Conservation (phyloP, 30 jellyfish, hydroid and myxozoan species). For the Calvadosia cruxmelitensis region DNA sequence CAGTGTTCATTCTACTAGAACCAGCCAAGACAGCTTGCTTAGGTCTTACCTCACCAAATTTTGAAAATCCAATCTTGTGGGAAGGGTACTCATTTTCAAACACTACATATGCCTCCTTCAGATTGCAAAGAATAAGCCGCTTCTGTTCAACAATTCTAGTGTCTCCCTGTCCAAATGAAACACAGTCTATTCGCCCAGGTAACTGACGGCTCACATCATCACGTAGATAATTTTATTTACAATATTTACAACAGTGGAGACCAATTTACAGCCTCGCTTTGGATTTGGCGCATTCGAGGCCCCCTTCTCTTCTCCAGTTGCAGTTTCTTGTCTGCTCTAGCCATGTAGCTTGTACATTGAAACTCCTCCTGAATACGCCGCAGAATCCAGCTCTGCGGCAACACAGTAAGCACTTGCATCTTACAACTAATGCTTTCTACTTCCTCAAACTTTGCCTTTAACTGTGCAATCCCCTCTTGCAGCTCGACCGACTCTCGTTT, state of each 20-base stretch:
- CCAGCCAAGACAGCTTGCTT: slow-evolving; percentile 65
- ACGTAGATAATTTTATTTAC: no score
- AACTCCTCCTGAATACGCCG: not conserved
- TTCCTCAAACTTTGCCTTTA: not conserved
- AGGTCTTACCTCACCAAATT: slow-evolving; percentile 50
- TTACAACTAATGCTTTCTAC: no score
- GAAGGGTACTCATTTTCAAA: slow-evolving; percentile 32
- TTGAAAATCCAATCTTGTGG: slow-evolving; percentile 40
- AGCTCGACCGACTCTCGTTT: no score
- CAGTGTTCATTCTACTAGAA: slow-evolving; percentile 66
- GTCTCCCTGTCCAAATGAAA: slow-evolving; percentile 15
- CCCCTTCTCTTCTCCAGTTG: not conserved
- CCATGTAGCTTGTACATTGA: not conserved
- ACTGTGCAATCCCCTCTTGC: not conserved
- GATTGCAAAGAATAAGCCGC: slow-evolving; percentile 41
- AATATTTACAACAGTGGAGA: no score
- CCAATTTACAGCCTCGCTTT: not conserved
- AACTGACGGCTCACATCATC: slow-evolving; percentile 14
- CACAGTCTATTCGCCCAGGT: slow-evolving; percentile 53
- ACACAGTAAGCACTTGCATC: not conserved
- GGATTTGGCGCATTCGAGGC: not conserved
- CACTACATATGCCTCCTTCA: slow-evolving; percentile 30
- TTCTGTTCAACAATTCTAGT: slow-evolving; percentile 21
- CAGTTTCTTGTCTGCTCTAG: not conserved
- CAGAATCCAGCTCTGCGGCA: not conserved